These are phyloP conservation scores for Chloroceryle aenea DNA, from an alignment of 2,113 vertebrate species.

Conservation along the genomic window DNA sequence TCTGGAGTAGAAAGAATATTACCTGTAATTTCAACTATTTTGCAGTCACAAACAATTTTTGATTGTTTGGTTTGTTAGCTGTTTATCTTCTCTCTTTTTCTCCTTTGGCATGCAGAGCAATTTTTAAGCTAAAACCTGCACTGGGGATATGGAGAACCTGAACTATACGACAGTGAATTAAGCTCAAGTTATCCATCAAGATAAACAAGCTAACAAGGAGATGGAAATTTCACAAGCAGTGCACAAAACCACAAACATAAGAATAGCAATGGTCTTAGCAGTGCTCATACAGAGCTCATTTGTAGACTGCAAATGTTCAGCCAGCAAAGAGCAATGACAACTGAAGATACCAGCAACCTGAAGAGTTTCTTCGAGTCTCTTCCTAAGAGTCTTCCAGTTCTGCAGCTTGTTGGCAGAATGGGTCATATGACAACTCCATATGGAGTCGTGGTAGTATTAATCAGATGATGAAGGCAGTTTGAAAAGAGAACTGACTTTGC, in stretches of 20 bases:
- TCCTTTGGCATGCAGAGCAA: neutral
- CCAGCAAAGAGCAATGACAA: neutral
- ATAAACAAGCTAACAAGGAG: neutral
- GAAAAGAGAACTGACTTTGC: conserved; percentile 4
- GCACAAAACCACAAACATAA: neutral
- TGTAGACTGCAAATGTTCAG: neutral
- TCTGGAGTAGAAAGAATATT: neutral
- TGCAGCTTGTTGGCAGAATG: conserved; percentile 2
- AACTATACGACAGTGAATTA: neutral
- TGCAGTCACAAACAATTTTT: neutral
- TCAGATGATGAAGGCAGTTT: neutral
- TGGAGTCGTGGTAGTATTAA: neutral
- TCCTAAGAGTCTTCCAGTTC: neutral
- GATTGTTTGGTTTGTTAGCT: neutral
- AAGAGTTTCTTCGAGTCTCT: neutral
- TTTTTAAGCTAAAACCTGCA: neutral
- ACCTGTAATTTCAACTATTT: neutral
- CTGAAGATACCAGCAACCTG: neutral
- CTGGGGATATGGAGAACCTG: neutral
- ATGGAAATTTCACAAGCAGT: neutral
- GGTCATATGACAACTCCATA: neutral
- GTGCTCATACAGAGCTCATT: neutral
- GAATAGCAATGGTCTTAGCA: neutral
- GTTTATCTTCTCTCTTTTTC: neutral
- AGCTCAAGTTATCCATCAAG: neutral